These are phyloP conservation scores for Turritopsis dohrnii DNA, from an alignment of 30 jellyfish, hydroid and myxozoan species.

Conservation along the genomic window DNA sequence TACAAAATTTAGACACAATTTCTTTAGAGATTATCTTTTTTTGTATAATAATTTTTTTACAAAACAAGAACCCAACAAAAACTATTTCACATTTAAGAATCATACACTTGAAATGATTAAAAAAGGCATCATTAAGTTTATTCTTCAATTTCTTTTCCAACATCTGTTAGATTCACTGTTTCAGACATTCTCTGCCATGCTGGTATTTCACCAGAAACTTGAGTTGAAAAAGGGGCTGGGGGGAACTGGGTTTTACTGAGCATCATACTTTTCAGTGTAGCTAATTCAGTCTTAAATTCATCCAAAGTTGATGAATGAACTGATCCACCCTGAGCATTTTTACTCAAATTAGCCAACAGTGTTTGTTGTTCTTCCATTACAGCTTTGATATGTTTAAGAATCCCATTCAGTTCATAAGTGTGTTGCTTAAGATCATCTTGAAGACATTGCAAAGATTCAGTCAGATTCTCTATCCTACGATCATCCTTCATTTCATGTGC, in stretches of 20 bases:
- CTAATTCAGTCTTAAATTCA: slow-evolving; percentile 26
- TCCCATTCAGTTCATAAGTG: slow-evolving; percentile 29
- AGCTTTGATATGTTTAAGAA: slow-evolving; percentile 12
- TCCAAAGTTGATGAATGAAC: neutral
- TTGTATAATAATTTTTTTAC: neutral
- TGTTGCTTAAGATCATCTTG: slow-evolving; percentile 28
- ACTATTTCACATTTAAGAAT: neutral
- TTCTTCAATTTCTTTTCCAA: neutral
- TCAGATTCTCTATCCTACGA: slow-evolving; percentile 21
- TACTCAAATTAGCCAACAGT: neutral
- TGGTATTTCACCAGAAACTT: slow-evolving; percentile 18
- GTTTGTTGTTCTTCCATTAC: slow-evolving; percentile 27
- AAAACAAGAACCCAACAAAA: neutral
- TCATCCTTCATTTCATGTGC: slow-evolving; percentile 40
- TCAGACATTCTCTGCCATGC: slow-evolving; percentile 30
- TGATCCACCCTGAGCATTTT: neutral
- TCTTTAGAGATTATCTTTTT: neutral
- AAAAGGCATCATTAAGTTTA: no score
- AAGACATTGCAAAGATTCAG: slow-evolving; percentile 24
- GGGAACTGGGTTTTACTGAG: slow-evolving; percentile 28
- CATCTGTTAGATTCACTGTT: neutral
- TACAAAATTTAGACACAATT: no score
- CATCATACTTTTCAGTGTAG: slow-evolving; percentile 33
- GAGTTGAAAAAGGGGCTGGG: slow-evolving; percentile 20
- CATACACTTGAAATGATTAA: neutral